Conservation (phyloP, 2,113 vertebrate species). For the Vidua macroura region DNA sequence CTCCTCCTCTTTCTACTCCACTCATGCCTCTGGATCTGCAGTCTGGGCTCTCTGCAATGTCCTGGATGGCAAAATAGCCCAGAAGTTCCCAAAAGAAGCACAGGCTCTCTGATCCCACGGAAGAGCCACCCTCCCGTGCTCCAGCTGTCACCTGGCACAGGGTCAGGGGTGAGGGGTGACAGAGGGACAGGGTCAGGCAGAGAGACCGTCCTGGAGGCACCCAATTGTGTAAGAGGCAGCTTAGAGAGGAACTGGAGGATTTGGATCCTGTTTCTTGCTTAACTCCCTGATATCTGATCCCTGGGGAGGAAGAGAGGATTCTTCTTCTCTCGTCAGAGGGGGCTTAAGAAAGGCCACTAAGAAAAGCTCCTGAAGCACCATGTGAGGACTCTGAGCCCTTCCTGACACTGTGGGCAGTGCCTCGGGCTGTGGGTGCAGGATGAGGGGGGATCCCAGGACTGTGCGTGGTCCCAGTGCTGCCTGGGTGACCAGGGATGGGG, state of each 20-base stretch:
- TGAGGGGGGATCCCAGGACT: neutral
- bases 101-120: fast-evolving
- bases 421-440: neutral
- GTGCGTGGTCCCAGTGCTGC: fast-evolving
- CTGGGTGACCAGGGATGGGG: neutral
- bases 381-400: neutral
- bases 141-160: neutral
- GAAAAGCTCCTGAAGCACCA: neutral
- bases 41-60: neutral
- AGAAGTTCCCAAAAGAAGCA: neutral
- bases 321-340: neutral
- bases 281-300: slow-evolving; percentile 34
- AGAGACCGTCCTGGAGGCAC: neutral
- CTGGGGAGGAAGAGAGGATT: neutral
- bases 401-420: fast-evolving
- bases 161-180: neutral
- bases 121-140: fast-evolving
- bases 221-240: fast-evolving
- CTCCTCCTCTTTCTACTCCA: neutral
- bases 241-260: slow-evolving; percentile 25
- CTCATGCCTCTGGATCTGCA: neutral
- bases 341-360: neutral
- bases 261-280: slow-evolving; percentile 36
- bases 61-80: neutral
- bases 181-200: neutral